These are phyloP conservation scores for Argentina silus DNA, from an alignment of 2,797 vertebrate genomes.

Conservation along the genomic window DNA sequence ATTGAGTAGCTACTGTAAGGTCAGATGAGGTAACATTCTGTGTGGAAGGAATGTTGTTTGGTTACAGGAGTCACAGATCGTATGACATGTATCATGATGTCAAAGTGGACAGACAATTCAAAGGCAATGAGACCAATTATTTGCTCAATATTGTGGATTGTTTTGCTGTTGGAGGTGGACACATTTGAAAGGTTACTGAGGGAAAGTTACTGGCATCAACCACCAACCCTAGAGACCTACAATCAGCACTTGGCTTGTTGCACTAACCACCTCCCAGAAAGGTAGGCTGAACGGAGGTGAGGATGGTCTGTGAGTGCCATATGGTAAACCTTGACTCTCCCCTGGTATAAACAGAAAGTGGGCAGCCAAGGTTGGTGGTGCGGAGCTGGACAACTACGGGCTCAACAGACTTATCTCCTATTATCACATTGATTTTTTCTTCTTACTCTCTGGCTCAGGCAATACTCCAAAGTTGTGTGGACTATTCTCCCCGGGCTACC, in stretches of 20 bases:
- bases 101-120: not conserved
- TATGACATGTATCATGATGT: not conserved
- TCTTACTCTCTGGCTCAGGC: constrained; percentile 31
- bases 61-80: not conserved
- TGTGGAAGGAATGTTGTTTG: too few relatives aligned
- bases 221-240: not conserved
- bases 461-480: constrained; percentile 52
- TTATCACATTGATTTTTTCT: constrained; percentile 57
- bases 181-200: not conserved
- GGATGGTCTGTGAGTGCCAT: constrained; percentile 13
- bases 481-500: constrained; percentile 57
- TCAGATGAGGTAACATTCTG: too few relatives aligned
- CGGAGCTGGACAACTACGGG: constrained; percentile 46
- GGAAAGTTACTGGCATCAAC: not conserved
- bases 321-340: not conserved
- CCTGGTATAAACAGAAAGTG: constrained; percentile 23
- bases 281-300: not conserved
- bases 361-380: constrained; percentile 16
- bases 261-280: not conserved
- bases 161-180: not conserved
- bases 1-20: too few relatives aligned
- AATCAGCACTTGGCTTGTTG: not conserved
- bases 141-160: not conserved
- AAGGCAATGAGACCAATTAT: not conserved
- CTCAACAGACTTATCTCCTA: constrained; percentile 54